Conservation (phyloP, 2,888 invertebrate species). For the Lycaena phlaeas region DNA sequence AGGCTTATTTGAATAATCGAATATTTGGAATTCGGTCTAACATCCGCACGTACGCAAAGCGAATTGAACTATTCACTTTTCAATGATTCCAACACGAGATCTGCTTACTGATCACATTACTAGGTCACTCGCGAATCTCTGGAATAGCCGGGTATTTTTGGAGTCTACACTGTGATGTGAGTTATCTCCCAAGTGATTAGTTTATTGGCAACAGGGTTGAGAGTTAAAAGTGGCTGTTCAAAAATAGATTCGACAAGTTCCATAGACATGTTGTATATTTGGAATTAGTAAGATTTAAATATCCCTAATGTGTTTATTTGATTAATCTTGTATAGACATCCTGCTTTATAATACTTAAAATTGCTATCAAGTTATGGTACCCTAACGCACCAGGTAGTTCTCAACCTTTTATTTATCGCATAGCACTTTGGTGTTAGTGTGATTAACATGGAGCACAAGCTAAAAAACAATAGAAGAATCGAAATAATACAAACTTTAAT, state of each 20-base stretch:
- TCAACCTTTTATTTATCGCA: no score
- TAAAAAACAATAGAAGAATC: no score
- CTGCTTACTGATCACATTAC: not conserved
- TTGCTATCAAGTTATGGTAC: no score
- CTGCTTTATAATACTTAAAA: no score
- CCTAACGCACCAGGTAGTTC: no score
- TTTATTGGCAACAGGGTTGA: constrained; percentile 4
- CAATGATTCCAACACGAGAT: not conserved
- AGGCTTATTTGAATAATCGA: not conserved
- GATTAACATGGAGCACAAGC: no score
- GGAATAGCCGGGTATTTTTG: constrained; percentile 2
- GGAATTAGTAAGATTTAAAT: not conserved
- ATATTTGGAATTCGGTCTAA: not conserved
- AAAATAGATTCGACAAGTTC: constrained; percentile 1
- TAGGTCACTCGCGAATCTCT: constrained; percentile 2
- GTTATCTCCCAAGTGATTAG: constrained; percentile 6
- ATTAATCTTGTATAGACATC: no score
- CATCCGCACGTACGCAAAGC: not conserved
- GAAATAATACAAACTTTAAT: no score
- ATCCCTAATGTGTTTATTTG: no score
- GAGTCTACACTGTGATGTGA: not conserved
- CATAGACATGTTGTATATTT: not conserved
- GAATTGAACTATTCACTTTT: not conserved
- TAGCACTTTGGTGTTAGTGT: no score
- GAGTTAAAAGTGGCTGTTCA: not conserved